phyloP scores from a whole-genome alignment of 2,888 invertebrate species.

The Caenorhabditis becei region DNA sequence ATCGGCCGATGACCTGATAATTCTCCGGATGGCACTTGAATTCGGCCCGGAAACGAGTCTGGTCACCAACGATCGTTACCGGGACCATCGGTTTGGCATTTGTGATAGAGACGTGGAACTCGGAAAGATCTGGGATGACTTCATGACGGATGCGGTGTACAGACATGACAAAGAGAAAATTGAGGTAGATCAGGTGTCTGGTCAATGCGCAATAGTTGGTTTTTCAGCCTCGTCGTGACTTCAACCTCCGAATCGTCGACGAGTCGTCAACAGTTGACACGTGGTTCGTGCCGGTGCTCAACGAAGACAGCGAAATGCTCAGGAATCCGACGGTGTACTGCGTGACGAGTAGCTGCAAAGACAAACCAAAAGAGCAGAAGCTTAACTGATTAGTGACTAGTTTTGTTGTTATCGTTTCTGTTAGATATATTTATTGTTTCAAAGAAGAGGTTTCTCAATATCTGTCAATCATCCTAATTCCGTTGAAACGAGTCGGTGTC shows the following conservation, averaged over 20 bases:
- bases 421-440: too few species aligned
- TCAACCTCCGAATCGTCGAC: constrained; percentile 35
- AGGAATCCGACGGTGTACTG: constrained; percentile 5
- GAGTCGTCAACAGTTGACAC: background rate
- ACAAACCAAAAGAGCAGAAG: too few species aligned
- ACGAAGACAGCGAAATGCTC: constrained; percentile 5
- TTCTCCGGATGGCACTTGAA: constrained; percentile 58
- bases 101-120: constrained; percentile 17
- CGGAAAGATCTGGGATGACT: constrained; percentile 44
- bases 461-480: too few species aligned
- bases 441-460: too few species aligned
- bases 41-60: constrained; percentile 54
- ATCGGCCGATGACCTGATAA: constrained; percentile 66
- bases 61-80: constrained; percentile 64
- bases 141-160: constrained; percentile 34
- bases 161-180: constrained; percentile 14
- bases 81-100: constrained; percentile 44
- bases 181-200: constrained; percentile 15
- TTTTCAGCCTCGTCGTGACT: constrained; percentile 31
- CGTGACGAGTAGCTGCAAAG: background rate
- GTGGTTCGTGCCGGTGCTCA: constrained; percentile 43
- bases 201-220: background rate
- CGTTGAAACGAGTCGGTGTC: too few species aligned
- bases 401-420: too few species aligned
- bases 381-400: too few species aligned